Percentiles rank a stretch among this genome's conserved stretches.
Evolutionary conservation across 2,113 vertebrate genomes (phyloP).

Genomic region (Corynorhinus townsendii): DNA sequence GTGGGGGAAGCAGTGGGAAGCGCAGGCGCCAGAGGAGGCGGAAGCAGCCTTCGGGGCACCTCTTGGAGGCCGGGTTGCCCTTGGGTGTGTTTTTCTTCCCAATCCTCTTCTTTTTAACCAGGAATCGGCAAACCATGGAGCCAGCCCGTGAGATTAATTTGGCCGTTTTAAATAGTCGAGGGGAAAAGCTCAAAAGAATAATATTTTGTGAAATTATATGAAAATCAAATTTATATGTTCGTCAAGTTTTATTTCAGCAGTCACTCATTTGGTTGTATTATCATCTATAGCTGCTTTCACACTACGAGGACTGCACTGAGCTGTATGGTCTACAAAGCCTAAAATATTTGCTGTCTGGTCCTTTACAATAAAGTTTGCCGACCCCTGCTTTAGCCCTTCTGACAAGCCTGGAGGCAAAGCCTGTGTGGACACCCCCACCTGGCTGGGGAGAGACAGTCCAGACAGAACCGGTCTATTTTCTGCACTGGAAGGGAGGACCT

Average conservation of each 20-base stretch:
- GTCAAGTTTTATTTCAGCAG: neutral
- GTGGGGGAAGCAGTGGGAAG: rapidly evolving
- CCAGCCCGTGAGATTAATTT: neutral
- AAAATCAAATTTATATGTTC: neutral
- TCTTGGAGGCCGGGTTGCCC: rapidly evolving
- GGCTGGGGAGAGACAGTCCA: neutral
- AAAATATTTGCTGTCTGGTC: neutral
- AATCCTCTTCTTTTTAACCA: neutral
- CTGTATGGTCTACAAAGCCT: neutral
- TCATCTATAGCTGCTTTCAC: no score
- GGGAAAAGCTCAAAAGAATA: neutral
- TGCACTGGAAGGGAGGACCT: neutral
- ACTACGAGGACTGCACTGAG: neutral
- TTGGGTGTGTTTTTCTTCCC: neutral
- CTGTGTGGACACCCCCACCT: neutral
- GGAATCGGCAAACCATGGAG: rapidly evolving
- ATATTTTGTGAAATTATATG: neutral
- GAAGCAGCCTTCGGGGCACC: no score
- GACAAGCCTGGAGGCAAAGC: neutral
- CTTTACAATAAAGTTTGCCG: neutral
- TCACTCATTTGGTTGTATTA: neutral
- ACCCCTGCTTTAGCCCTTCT: neutral
- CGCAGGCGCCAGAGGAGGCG: neutral
- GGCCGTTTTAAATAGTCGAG: neutral
- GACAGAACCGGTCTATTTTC: neutral